Evolutionary conservation across 1,140 invertebrate genomes (phyloP).

Genomic region (Teleogryllus occipitalis): DNA sequence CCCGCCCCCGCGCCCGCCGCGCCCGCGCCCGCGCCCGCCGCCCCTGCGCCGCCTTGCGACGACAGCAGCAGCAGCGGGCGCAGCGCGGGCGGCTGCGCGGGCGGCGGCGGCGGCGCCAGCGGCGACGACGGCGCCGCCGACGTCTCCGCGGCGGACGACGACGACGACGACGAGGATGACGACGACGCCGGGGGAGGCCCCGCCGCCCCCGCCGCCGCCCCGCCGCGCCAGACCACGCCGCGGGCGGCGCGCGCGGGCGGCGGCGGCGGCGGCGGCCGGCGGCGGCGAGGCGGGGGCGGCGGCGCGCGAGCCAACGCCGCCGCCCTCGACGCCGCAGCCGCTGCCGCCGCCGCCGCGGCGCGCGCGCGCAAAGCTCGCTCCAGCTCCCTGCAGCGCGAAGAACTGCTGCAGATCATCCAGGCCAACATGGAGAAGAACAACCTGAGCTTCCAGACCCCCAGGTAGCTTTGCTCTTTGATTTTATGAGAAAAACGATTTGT

Average conservation of each 20-base stretch:
- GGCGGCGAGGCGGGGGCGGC: not conserved
- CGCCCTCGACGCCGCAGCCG: not conserved
- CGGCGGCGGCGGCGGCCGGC: not conserved
- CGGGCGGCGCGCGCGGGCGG: not conserved
- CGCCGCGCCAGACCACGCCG: no score
- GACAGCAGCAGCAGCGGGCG: constrained; percentile 19
- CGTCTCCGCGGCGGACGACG: constrained; percentile 39
- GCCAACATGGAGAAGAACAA: constrained; percentile 89
- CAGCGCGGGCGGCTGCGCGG: constrained; percentile 17
- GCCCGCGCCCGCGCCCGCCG: not conserved
- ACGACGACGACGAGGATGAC: constrained; percentile 27
- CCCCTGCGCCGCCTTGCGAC: constrained; percentile 27
- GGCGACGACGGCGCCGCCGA: constrained; percentile 37
- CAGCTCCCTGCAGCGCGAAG: constrained; percentile 64
- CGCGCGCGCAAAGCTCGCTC: not conserved
- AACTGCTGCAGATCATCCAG: constrained; percentile 76
- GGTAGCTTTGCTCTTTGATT: constrained; percentile 37
- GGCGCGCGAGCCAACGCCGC: constrained; percentile 1
- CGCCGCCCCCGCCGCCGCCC: no score
- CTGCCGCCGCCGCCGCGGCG: constrained; percentile 9
- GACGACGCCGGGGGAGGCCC: not conserved
- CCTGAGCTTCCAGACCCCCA: constrained; percentile 68
- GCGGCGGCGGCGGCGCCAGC: constrained; percentile 2
- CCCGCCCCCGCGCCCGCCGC: constrained; percentile 13
- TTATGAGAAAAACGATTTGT: no score